phyloP scores from a whole-genome alignment of 2,888 invertebrate genomes.

The Ectemnius lituratus region DNA sequence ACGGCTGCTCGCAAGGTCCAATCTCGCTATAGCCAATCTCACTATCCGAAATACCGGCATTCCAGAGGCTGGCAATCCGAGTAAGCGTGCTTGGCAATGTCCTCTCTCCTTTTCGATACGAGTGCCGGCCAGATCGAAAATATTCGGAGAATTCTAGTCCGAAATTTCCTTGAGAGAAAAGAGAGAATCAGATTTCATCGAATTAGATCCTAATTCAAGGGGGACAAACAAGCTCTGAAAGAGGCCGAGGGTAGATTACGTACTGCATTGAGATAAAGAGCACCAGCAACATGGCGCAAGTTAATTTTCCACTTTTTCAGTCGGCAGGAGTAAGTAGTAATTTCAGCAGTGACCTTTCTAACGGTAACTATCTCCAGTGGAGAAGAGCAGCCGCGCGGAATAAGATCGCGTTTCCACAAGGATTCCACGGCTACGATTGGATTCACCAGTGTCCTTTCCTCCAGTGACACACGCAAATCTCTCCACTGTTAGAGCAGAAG shows the following conservation, averaged over 20 bases:
- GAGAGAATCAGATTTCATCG: too few relatives aligned
- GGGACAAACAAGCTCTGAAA: too few relatives aligned
- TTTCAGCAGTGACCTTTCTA: conserved; percentile 5
- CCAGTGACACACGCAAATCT: not conserved
- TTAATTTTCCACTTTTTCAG: conserved; percentile 35
- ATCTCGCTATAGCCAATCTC: conserved; percentile 7
- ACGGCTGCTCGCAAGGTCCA: not conserved
- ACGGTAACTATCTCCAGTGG: not conserved
- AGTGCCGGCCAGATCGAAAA: not conserved
- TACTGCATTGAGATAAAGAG: too few relatives aligned
- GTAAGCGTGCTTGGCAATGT: not conserved
- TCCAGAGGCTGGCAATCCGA: not conserved
- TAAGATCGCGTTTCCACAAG: not conserved
- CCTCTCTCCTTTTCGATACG: not conserved
- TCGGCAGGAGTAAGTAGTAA: conserved; percentile 17
- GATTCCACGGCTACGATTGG: not conserved
- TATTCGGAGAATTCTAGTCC: too few relatives aligned
- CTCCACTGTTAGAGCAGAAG: not conserved
- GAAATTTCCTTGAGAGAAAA: too few relatives aligned
- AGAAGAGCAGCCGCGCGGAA: not conserved
- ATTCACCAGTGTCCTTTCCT: too few relatives aligned
- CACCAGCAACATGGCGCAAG: too few relatives aligned
- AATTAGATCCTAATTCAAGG: too few relatives aligned
- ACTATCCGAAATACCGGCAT: not conserved
- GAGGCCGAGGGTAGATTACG: too few relatives aligned